Evolutionary conservation across 2,113 vertebrate species (phyloP), one percentile per base, ranked within the genome.

Genomic region (Muscicapa adusta): DNA sequence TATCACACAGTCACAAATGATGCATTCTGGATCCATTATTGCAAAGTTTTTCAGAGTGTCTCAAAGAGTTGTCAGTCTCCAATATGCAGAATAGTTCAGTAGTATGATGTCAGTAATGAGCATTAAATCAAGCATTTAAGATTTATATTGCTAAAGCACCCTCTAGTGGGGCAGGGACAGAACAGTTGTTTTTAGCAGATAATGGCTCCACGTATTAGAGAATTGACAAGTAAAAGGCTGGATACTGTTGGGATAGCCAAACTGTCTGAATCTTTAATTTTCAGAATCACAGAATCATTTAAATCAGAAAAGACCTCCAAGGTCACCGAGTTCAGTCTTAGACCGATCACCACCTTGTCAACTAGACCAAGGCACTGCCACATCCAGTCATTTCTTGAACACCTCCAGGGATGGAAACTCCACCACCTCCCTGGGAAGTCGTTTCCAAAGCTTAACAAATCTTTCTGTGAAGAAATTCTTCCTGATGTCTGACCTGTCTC

Each of bases 121-220:
- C 29, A 50, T 57, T 89, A 92, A 96, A 95, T 93, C 87, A 95
- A 48, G 51, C 71, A 43, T 75, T 67, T 60, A 96, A 97, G 97
- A 98, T 98, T 96, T 92, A 93, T 95, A 97, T 97, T 98, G 94
- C 86, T 97, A 97, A 98, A 97, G 98, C 98, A 92, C 98, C 98
- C 98, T 98, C 98, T 98, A 98, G 98, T 97, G 98, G 98, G 96
- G n/a, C 60, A 85, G 57, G 33, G 67, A 66, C 81, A 81, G 93
- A 97, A 97, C 89, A 90, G 85, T 48, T 40, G 11, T 3, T 83
- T 94, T 94, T n/a, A 68, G 58, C 71, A 9, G 19, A n/a, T 89
- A 78, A 25, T 73, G 57, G 24, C 43, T 86, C 29, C 66, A 14
- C 4, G 0, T 23, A 2, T 28, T 26, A 53, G 20, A 58, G 60